These are phyloP conservation scores for Grantiella picta DNA, from an alignment of 2,113 vertebrate genomes.

Conservation along the genomic window DNA sequence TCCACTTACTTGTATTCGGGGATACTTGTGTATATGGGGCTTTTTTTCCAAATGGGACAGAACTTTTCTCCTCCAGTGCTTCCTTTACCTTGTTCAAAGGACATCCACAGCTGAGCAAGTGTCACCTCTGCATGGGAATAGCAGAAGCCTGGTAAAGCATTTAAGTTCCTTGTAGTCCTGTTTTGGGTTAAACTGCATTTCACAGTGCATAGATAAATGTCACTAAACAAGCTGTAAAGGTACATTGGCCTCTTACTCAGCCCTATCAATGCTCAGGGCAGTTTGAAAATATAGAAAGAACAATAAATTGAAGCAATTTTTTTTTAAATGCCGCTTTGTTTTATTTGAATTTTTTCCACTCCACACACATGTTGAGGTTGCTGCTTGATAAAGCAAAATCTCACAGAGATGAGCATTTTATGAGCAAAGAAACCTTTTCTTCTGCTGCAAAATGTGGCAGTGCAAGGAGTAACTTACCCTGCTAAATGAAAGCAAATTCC, in stretches of 20 bases:
- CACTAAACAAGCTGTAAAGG: background rate
- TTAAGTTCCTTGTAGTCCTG: background rate
- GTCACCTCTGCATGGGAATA: rapidly evolving
- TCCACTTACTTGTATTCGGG: background rate
- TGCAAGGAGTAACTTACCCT: slow-evolving; percentile 12
- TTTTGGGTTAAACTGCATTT: background rate
- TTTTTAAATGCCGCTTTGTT: background rate
- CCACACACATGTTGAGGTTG: background rate
- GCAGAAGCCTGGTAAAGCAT: background rate
- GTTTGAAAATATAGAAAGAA: background rate
- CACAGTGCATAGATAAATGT: background rate
- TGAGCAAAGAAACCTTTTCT: background rate
- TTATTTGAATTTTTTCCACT: background rate
- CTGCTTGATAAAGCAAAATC: slow-evolving; percentile 49
- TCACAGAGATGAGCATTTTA: slow-evolving; percentile 27
- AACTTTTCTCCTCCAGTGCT: background rate
- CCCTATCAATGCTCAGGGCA: background rate
- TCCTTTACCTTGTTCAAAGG: background rate
- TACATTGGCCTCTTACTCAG: background rate
- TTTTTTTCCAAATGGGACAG: background rate
- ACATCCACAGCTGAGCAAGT: background rate
- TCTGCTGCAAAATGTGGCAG: background rate
- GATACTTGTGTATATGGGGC: background rate
- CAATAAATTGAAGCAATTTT: background rate
- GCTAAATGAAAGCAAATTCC: slow-evolving; percentile 55